Percentiles rank a stretch among this genome's conserved stretches.
phyloP scores from a whole-genome alignment of 2,888 invertebrate species.

The Athalia rosae region DNA sequence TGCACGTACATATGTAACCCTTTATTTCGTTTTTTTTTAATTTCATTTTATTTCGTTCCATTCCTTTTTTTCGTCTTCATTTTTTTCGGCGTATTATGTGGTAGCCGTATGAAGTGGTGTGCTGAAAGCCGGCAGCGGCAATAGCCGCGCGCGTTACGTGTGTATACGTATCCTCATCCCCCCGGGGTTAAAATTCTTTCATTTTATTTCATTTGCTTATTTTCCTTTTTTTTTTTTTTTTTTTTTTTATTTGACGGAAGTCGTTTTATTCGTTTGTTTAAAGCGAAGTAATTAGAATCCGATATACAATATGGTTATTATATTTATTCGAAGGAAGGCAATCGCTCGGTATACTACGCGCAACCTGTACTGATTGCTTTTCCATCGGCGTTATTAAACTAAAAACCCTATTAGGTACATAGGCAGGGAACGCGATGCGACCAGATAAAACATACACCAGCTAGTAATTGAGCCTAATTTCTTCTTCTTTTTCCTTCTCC shows the following conservation, averaged over 20 bases:
- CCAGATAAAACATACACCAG: slow-evolving; percentile 34
- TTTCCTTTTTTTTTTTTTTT: too few relatives aligned
- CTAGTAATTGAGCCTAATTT: slow-evolving; percentile 3
- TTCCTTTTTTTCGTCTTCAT: too few relatives aligned
- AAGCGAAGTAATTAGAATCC: slow-evolving; percentile 72
- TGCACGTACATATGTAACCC: neutral
- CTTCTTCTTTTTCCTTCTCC: neutral
- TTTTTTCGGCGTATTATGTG: too few relatives aligned
- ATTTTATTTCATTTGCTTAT: neutral
- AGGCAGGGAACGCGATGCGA: slow-evolving; percentile 10
- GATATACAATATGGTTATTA: slow-evolving; percentile 71
- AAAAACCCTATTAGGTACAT: slow-evolving; percentile 34
- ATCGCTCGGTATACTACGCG: slow-evolving; percentile 18
- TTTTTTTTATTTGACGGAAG: neutral
- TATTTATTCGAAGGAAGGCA: slow-evolving; percentile 59
- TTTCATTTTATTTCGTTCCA: too few relatives aligned
- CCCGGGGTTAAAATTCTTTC: too few relatives aligned
- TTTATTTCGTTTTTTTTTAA: neutral
- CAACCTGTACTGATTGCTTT: slow-evolving; percentile 61
- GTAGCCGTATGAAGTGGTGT: too few relatives aligned
- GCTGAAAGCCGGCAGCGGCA: too few relatives aligned
- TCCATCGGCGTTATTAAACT: slow-evolving; percentile 63
- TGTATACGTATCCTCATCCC: neutral
- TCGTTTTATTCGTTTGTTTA: slow-evolving; percentile 71
- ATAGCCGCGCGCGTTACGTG: neutral